Evolutionary conservation across 2,888 invertebrate genomes (phyloP).

Genomic region (Boloria selene): DNA sequence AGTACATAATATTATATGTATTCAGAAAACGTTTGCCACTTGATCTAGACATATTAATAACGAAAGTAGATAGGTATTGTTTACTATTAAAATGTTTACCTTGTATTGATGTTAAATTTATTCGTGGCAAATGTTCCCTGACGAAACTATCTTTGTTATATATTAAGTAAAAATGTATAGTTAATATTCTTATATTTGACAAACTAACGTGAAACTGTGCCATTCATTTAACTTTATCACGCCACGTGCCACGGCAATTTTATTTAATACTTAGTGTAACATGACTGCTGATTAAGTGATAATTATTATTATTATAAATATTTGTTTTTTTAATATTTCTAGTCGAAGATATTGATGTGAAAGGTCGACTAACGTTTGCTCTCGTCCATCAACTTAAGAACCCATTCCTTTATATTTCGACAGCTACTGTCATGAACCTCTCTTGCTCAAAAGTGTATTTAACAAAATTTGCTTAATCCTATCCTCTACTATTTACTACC

Average conservation of each 20-base stretch:
- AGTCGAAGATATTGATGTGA: constrained; percentile 73
- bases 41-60: constrained; percentile 33
- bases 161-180: constrained; percentile 51
- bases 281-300: constrained; percentile 80
- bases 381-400: constrained; percentile 50
- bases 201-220: constrained; percentile 82
- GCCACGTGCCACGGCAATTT: constrained; percentile 79
- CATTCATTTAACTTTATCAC: constrained; percentile 80
- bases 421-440: constrained; percentile 68
- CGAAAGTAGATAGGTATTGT: constrained; percentile 39
- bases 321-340: constrained; percentile 72
- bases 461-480: constrained; percentile 77
- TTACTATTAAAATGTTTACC: constrained; percentile 39
- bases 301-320: constrained; percentile 57
- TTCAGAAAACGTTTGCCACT: constrained; percentile 48
- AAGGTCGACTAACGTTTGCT: constrained; percentile 67
- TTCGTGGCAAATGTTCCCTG: constrained; percentile 55
- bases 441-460: constrained; percentile 79
- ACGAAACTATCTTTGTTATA: constrained; percentile 55
- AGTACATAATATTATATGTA: constrained; percentile 35
- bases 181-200: constrained; percentile 69
- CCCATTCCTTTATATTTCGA: constrained; percentile 58
- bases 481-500: constrained; percentile 13
- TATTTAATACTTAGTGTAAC: constrained; percentile 75
- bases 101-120: constrained; percentile 39